Conservation (phyloP, 2,113 vertebrate genomes). For the Clarias gariepinus region DNA sequence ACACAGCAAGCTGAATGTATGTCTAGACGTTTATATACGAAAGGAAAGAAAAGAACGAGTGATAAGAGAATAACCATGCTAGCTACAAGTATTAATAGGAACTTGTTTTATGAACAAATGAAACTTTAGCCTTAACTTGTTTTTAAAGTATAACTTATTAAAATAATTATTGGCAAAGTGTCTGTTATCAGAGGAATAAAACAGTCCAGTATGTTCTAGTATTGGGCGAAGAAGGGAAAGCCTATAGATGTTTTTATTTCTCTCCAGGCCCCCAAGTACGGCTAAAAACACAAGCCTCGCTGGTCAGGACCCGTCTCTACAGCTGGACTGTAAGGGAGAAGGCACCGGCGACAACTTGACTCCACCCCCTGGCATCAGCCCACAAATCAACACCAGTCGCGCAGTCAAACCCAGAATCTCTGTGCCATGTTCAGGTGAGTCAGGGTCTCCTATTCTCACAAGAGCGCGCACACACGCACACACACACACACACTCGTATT, state of each 20-base stretch:
- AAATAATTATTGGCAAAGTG: neutral
- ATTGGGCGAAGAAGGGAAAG: neutral
- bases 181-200: neutral
- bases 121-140: neutral
- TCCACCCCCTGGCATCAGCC: conserved; percentile 65
- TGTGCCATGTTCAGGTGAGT: conserved; percentile 83
- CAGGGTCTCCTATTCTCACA: neutral
- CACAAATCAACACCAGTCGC: conserved; percentile 71
- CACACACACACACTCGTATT: neutral
- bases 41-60: neutral
- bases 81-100: neutral
- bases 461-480: neutral
- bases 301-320: conserved; percentile 86
- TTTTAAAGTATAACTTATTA: neutral
- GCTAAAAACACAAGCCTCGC: conserved; percentile 91
- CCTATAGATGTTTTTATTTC: neutral
- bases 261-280: conserved; percentile 76
- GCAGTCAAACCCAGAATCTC: conserved; percentile 78
- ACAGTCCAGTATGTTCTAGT: neutral
- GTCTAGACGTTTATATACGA: neutral
- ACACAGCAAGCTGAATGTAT: neutral
- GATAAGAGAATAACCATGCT: neutral
- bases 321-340: conserved; percentile 95
- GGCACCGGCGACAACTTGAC: conserved; percentile 69
- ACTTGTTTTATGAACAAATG: neutral